Percentiles rank a stretch among this genome's conserved stretches.
These are phyloP conservation scores for Peromyscus maniculatus DNA, from an alignment of 2,113 vertebrate species.

Conservation along the genomic window DNA sequence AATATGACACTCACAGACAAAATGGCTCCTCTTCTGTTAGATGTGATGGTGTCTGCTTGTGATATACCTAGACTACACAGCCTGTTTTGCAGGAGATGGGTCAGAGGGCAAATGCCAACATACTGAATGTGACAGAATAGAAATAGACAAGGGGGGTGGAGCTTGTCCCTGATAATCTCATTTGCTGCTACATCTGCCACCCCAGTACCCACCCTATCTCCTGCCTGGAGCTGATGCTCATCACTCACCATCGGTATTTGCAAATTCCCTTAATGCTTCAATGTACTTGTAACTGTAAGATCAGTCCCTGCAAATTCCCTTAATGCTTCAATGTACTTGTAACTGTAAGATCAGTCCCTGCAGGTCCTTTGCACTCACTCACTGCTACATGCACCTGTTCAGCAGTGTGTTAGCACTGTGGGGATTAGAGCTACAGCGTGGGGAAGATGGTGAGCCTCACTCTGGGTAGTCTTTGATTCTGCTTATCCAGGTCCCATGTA, in stretches of 20 bases:
- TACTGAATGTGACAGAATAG: neutral
- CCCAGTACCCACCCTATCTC: neutral
- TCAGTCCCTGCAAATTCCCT: neutral
- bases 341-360: neutral
- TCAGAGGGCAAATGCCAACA: neutral
- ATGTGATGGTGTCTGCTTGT: neutral
- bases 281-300: neutral
- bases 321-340: neutral
- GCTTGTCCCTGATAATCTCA: neutral
- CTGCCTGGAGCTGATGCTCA: neutral
- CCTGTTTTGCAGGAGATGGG: neutral
- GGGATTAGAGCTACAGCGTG: neutral
- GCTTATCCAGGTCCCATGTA: neutral
- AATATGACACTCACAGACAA: neutral
- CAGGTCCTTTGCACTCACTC: neutral
- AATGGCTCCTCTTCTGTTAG: neutral
- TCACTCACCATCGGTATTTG: neutral
- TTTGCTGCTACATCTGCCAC: neutral
- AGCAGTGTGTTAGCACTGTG: neutral
- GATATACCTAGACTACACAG: neutral
- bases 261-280: neutral
- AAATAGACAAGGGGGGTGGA: neutral
- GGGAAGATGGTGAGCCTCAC: neutral
- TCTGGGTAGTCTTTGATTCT: slow-evolving; percentile 12
- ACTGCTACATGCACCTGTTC: neutral